Percentiles rank a stretch among this genome's conserved stretches.
Evolutionary conservation across 2,113 vertebrate species (phyloP).

Genomic region (Rana temporaria): DNA sequence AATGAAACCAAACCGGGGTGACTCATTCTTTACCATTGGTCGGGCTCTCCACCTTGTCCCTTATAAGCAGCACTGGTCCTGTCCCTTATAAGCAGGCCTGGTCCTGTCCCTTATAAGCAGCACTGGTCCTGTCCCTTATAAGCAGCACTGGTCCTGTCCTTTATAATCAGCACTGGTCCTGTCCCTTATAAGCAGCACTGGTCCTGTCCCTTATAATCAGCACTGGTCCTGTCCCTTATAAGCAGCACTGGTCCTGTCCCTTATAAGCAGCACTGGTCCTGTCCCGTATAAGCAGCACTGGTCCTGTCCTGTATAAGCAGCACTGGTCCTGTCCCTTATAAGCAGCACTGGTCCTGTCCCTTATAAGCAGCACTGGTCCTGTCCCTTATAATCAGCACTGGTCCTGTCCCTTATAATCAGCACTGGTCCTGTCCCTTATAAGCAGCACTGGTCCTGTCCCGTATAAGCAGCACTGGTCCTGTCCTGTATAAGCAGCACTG

Average conservation of each 20-base stretch:
- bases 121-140: not conserved
- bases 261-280: not conserved
- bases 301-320: not conserved
- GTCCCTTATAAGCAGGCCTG: too few relatives aligned
- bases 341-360: too few relatives aligned
- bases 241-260: too few relatives aligned
- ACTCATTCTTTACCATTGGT: slow-evolving; percentile 30
- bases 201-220: not conserved
- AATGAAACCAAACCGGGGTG: slow-evolving; percentile 40
- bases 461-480: not conserved
- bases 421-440: not conserved
- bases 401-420: not conserved
- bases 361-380: not conserved
- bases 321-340: not conserved
- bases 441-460: too few relatives aligned
- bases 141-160: too few relatives aligned
- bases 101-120: not conserved
- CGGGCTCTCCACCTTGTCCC: slow-evolving; percentile 9
- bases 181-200: too few relatives aligned
- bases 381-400: too few relatives aligned
- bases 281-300: too few relatives aligned
- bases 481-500: too few relatives aligned
- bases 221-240: not conserved
- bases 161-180: not conserved
- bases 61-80: not conserved